Evolutionary conservation across 1,140 invertebrate genomes (phyloP).

Genomic region (Apolygus lucorum): DNA sequence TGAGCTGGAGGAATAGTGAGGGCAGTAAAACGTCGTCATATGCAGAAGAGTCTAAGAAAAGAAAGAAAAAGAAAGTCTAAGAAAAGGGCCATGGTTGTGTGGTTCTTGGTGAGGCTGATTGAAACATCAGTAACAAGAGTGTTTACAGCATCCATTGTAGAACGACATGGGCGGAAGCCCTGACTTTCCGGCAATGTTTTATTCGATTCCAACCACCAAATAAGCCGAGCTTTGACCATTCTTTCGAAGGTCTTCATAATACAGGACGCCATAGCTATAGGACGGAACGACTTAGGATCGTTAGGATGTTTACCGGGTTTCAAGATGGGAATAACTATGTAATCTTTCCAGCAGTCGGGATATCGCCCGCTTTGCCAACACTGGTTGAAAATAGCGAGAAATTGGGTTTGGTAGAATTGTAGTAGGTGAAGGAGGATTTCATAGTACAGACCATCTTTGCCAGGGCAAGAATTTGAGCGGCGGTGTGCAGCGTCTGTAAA

Average conservation of each 20-base stretch:
- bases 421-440: not conserved
- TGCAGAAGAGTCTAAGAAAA: not conserved
- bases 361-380: not conserved
- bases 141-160: not conserved
- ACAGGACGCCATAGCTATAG: slow-evolving; percentile 7
- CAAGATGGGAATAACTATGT: not conserved
- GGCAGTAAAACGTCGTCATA: not conserved
- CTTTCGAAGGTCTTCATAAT: no score
- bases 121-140: not conserved
- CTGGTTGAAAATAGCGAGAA: not conserved
- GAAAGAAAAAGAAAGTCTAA: no score
- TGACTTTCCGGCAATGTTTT: not conserved
- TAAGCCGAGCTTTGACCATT: no score
- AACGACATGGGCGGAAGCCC: not conserved
- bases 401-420: not conserved
- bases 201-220: no score
- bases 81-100: not conserved
- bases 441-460: not conserved
- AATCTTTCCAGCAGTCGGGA: not conserved
- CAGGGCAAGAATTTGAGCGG: not conserved
- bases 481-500: not conserved
- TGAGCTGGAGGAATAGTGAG: not conserved
- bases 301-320: not conserved
- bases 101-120: not conserved
- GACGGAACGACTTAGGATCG: not conserved